Conservation (phyloP, 2,113 vertebrate species). For the Ceyx melanurus region DNA sequence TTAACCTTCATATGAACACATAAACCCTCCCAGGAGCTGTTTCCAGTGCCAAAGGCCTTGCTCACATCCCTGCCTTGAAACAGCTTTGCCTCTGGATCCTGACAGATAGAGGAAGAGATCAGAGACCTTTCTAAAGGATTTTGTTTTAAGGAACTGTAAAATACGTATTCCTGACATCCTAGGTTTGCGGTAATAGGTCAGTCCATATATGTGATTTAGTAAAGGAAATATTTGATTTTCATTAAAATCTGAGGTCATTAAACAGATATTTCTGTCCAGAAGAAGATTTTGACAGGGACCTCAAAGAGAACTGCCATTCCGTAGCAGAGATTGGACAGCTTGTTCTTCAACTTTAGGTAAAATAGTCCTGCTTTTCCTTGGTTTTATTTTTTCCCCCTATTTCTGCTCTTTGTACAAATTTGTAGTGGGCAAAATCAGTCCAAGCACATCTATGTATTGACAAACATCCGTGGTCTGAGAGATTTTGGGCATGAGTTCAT, state of each 20-base stretch:
- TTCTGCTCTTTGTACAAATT: neutral
- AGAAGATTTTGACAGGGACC: neutral
- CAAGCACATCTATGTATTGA: neutral
- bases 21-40: neutral
- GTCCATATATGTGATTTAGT: neutral
- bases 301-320: neutral
- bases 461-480: neutral
- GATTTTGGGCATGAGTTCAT: neutral
- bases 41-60: neutral
- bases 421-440: neutral
- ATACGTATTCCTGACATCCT: neutral
- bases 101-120: neutral
- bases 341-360: neutral
- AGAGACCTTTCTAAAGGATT: neutral
- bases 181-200: neutral
- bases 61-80: neutral
- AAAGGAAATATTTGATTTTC: neutral
- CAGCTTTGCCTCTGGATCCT: neutral
- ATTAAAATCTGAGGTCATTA: neutral
- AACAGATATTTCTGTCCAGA: neutral
- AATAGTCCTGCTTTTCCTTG: rapidly evolving
- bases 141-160: neutral
- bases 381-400: neutral
- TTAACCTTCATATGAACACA: neutral
- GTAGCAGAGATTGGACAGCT: neutral